These are phyloP conservation scores for Pyrocoelia pectoralis DNA, from an alignment of 2,888 invertebrate genomes.

Conservation along the genomic window DNA sequence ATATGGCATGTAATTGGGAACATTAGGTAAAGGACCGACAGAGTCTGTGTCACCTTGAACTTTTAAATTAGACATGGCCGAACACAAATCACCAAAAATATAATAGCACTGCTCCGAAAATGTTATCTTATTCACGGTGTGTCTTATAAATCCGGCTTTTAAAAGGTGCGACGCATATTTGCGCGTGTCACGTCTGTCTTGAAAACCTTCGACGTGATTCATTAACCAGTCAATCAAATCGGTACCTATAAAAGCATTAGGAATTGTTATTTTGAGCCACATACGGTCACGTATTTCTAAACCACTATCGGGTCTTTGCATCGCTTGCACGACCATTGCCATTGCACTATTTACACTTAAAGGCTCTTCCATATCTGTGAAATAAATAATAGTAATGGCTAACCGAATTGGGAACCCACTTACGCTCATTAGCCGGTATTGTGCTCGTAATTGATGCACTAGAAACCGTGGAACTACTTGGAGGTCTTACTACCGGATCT, in stretches of 20 bases:
- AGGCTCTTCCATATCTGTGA: slow-evolving; percentile 51
- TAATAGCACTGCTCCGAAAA: slow-evolving; percentile 98
- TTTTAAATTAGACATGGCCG: slow-evolving; percentile 73
- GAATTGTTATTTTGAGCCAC: slow-evolving; percentile 99
- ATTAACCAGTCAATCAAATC: slow-evolving; percentile 98
- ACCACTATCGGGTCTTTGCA: slow-evolving; percentile 96
- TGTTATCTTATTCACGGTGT: slow-evolving; percentile 98
- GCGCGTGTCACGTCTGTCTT: slow-evolving; percentile 90
- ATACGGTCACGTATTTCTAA: slow-evolving; percentile 96
- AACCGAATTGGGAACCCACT: slow-evolving; percentile 48
- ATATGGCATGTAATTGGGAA: slow-evolving; percentile 76
- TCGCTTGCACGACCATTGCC: slow-evolving; percentile 89
- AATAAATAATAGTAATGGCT: background rate
- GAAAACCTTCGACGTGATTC: slow-evolving; percentile 92
- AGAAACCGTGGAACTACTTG: slow-evolving; percentile 74
- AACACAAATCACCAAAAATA: slow-evolving; percentile 87
- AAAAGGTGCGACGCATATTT: slow-evolving; percentile 96
- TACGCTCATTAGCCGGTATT: slow-evolving; percentile 74
- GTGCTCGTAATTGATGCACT: slow-evolving; percentile 78
- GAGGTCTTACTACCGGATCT: slow-evolving; percentile 59
- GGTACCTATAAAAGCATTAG: slow-evolving; percentile 96
- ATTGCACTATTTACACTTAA: slow-evolving; percentile 84
- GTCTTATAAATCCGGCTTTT: slow-evolving; percentile 91
- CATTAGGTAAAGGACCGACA: slow-evolving; percentile 80
- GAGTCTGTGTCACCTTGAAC: slow-evolving; percentile 77